Percentiles rank a stretch among this genome's conserved stretches.
Evolutionary conservation across 2,888 invertebrate genomes (phyloP).

Genomic region (Gibbula magus): DNA sequence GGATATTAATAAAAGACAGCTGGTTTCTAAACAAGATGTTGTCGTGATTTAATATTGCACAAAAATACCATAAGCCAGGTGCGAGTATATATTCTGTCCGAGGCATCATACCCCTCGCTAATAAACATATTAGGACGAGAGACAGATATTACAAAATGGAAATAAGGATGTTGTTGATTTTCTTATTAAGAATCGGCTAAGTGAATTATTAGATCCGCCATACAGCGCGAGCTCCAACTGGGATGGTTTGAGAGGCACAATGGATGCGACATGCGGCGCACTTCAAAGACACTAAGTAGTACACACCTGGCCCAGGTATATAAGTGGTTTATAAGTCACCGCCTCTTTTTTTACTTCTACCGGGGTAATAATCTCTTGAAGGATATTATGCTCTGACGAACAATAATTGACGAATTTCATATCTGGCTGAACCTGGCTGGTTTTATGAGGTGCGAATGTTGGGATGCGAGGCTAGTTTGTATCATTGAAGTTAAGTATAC

Average conservation of each 20-base stretch:
- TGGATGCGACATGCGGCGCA: neutral
- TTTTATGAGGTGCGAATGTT: neutral
- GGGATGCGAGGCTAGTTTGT: neutral
- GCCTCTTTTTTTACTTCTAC: neutral
- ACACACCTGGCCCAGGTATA: neutral
- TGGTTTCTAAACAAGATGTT: neutral
- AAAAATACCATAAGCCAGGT: neutral
- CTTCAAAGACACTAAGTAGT: neutral
- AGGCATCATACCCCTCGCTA: too few species aligned
- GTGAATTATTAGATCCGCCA: too few species aligned
- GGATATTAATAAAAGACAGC: too few species aligned
- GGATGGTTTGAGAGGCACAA: too few species aligned
- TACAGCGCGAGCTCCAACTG: too few species aligned
- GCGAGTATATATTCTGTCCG: neutral
- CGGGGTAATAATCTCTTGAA: neutral
- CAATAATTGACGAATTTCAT: slow-evolving; percentile 1
- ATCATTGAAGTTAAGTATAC: too few species aligned
- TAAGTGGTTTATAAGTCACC: neutral
- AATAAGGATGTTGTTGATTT: too few species aligned
- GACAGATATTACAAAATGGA: too few species aligned
- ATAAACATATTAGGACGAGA: too few species aligned
- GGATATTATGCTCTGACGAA: neutral
- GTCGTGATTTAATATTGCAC: neutral
- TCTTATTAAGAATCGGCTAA: too few species aligned
- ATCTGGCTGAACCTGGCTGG: neutral